These are phyloP conservation scores for Rhinophrynus dorsalis DNA, from an alignment of 2,797 vertebrate genomes.

Conservation along the genomic window DNA sequence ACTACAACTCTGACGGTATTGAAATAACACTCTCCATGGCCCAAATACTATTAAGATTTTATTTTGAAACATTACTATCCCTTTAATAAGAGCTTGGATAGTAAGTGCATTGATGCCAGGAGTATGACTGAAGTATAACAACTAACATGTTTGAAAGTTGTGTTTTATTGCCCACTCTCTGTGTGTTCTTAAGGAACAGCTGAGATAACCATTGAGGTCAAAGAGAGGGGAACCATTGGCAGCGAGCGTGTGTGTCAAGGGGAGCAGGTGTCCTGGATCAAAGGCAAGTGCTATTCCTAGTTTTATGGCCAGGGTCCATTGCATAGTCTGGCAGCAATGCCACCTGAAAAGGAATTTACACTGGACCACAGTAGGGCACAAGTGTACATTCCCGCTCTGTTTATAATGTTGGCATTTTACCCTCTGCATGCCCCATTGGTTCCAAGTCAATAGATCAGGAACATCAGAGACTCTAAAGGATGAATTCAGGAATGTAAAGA, in stretches of 20 bases:
- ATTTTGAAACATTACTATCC: too few relatives aligned
- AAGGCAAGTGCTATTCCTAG: not conserved
- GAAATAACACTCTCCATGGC: too few relatives aligned
- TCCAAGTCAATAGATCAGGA: too few relatives aligned
- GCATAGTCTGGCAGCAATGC: not conserved
- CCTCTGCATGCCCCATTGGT: not conserved
- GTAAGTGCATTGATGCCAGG: too few relatives aligned
- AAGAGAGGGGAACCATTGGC: not conserved
- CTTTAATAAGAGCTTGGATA: too few relatives aligned
- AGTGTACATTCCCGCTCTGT: not conserved
- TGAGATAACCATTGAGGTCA: slow-evolving; percentile 29
- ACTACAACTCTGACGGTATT: too few relatives aligned
- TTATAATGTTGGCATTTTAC: not conserved
- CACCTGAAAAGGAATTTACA: slow-evolving; percentile 27
- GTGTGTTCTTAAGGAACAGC: slow-evolving; percentile 21
- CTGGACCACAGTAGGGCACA: not conserved
- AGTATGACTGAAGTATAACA: too few relatives aligned
- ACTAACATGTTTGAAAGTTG: not conserved
- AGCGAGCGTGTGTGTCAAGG: not conserved
- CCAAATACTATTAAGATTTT: too few relatives aligned
- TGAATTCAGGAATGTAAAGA: not conserved
- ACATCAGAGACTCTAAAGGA: too few relatives aligned
- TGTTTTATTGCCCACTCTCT: slow-evolving; percentile 13
- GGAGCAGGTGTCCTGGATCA: slow-evolving; percentile 30
- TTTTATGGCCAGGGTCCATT: slow-evolving; percentile 21